Evolutionary conservation across 1,140 invertebrate genomes (phyloP), one percentile per base, ranked within the genome.

Genomic region (Aricia agestis): DNA sequence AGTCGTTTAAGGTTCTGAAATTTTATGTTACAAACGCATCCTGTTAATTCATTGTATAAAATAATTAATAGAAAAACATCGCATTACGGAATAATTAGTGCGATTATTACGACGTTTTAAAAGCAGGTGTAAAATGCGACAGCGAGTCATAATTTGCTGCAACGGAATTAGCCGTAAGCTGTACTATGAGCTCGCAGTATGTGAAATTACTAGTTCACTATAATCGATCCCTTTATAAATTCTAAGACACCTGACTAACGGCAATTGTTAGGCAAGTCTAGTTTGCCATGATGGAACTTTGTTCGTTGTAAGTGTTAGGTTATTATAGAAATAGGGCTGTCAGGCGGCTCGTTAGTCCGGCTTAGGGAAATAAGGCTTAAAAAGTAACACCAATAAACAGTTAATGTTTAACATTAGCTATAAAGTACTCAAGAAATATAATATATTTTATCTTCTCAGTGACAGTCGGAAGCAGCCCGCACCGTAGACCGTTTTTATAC

Each of bases 91-190:
- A 86, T 80, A 88, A 90, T 88, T 89, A 88, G 78, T 76, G 84
- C 84, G 85, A 87, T 87, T 87, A 85, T 80, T 69, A 79, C 81
- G 84, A 89, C 86, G 83, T 85, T 88, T 87, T 84, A 81, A 81
- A 70, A 81, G 88, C 88, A 90, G 88, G 88, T 90, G 88, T 83
- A 88, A 83, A 84, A 74, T 80, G 76, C 79, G 79, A 79, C 82
- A 79, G 79, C 79, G 72, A 81, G 82, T 89, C 85, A 88, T 89
- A 90, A 90, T 90, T 88, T 83, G 82, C 84, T 82, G 84, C 87
- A 89, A 89, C 86, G 84, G 84, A 83, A 86, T 82, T 82, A 79
- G 85, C 85, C 86, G 83, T 82, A 82, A 85, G 84, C 84, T 79
- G 82, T 81, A 82, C 78, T 85, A 83, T 81, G 84, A 90, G 85